Evolutionary conservation across 2,113 vertebrate genomes (phyloP).

Genomic region (Brachyhypopomus gauderio): DNA sequence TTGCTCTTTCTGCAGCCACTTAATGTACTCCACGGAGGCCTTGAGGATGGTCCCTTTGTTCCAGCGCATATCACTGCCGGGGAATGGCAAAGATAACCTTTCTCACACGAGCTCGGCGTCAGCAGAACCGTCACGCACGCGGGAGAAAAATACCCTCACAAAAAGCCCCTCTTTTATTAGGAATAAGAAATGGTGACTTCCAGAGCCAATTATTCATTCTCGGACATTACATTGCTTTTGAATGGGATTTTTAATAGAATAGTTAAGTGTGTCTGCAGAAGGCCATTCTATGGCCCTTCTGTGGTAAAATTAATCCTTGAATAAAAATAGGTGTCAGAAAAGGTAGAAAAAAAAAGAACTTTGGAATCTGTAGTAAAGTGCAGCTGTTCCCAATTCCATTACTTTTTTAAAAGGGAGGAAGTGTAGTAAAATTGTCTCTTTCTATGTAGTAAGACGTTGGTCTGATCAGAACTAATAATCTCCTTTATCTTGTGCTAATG

Average conservation of each 20-base stretch:
- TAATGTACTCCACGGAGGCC: constrained; percentile 99
- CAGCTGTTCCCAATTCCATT: constrained; percentile 73
- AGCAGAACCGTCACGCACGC: constrained; percentile 84
- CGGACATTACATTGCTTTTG: constrained; percentile 92
- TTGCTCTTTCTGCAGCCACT: constrained; percentile 99
- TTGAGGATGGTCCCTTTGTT: constrained; percentile 99
- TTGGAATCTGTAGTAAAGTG: constrained; percentile 65
- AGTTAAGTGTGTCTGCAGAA: constrained; percentile 87
- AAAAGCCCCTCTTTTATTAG: constrained; percentile 80
- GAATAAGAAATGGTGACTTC: constrained; percentile 97
- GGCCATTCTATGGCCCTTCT: constrained; percentile 85
- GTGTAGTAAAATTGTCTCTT: constrained; percentile 69
- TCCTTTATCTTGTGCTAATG: constrained; percentile 73
- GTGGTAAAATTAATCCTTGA: constrained; percentile 97
- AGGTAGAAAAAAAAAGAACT: constrained; percentile 61
- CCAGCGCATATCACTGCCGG: constrained; percentile 97
- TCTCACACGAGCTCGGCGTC: constrained; percentile 85
- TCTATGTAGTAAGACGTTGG: constrained; percentile 66
- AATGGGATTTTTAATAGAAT: constrained; percentile 99
- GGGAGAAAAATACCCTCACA: constrained; percentile 78
- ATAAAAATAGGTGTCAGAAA: constrained; percentile 94
- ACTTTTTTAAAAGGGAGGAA: constrained; percentile 69
- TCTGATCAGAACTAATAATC: constrained; percentile 75
- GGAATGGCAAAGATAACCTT: constrained; percentile 86
- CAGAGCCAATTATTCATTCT: constrained; percentile 96